Percentiles rank a stretch among this genome's conserved stretches.
phyloP scores from a whole-genome alignment of 2,113 vertebrate genomes.

The Ascaphus truei region DNA sequence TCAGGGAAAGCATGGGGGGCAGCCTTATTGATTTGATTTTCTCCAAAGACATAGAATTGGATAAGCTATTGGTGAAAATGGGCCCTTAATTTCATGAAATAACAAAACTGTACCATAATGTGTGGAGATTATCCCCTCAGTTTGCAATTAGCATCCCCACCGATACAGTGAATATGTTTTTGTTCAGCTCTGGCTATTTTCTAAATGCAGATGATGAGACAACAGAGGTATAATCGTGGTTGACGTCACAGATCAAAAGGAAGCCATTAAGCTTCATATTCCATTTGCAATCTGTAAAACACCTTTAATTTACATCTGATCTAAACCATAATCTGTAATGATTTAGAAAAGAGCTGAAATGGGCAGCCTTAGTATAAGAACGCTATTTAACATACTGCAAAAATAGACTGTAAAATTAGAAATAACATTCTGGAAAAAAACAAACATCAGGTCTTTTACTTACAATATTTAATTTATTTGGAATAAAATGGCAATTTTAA shows the following conservation, averaged over 20 bases:
- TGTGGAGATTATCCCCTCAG: slow-evolving; percentile 7
- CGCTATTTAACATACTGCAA: no score
- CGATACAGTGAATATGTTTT: slow-evolving; percentile 22
- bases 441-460: no score
- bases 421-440: no score
- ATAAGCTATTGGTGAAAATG: not conserved
- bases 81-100: slow-evolving; percentile 9
- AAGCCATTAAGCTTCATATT: slow-evolving; percentile 26
- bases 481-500: no score
- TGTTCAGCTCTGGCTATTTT: slow-evolving; percentile 15
- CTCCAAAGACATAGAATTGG: not conserved
- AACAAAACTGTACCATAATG: not conserved
- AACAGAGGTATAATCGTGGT: slow-evolving; percentile 28
- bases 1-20: not conserved
- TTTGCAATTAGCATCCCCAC: slow-evolving; percentile 25
- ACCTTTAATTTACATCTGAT: slow-evolving; percentile 13
- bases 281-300: slow-evolving; percentile 18
- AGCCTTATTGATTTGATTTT: not conserved
- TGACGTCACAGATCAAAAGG: slow-evolving; percentile 27
- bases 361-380: slow-evolving; percentile 1
- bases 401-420: no score
- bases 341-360: slow-evolving; percentile 15
- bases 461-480: no score
- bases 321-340: slow-evolving; percentile 20
- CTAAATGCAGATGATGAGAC: slow-evolving; percentile 23